Conservation (phyloP, 1,140 invertebrate genomes). For the Augochlora pura region DNA sequence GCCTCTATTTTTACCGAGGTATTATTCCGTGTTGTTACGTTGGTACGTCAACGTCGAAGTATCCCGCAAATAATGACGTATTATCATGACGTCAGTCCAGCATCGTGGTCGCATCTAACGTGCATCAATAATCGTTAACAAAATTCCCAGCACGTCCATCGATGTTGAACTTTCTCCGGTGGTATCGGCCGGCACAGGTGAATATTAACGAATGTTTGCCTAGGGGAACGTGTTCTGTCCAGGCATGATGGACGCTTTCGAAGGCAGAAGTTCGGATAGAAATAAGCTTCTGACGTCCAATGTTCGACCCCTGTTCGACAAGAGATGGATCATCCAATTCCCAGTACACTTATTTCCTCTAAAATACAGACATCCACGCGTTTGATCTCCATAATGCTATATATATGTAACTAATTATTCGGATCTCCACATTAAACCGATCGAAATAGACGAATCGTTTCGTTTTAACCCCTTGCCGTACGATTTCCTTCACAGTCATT, state of each 20-base stretch:
- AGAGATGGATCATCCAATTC: slow-evolving; percentile 62
- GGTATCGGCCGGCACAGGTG: slow-evolving; percentile 44
- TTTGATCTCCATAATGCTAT: not conserved
- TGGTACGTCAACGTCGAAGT: not conserved
- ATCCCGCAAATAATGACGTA: slow-evolving; percentile 19
- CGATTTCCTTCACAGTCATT: too few species aligned
- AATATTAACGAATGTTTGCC: slow-evolving; percentile 63
- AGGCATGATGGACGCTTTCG: slow-evolving; percentile 57
- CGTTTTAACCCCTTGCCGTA: too few species aligned
- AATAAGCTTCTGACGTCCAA: slow-evolving; percentile 51
- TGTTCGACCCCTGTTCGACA: slow-evolving; percentile 56
- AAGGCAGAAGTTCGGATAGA: slow-evolving; percentile 57
- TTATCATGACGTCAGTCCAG: slow-evolving; percentile 1
- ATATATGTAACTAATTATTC: not conserved
- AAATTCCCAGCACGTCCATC: slow-evolving; percentile 20
- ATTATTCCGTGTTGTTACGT: not conserved
- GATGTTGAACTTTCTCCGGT: slow-evolving; percentile 42
- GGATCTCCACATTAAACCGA: not conserved
- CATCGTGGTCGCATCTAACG: slow-evolving; percentile 10
- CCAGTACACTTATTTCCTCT: slow-evolving; percentile 45
- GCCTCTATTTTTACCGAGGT: too few species aligned
- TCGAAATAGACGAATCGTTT: too few species aligned
- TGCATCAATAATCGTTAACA: slow-evolving; percentile 42
- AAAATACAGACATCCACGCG: slow-evolving; percentile 16
- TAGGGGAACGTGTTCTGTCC: slow-evolving; percentile 56